Conservation (phyloP, 1,140 invertebrate species). For the Pentalonia nigronervosa region DNA sequence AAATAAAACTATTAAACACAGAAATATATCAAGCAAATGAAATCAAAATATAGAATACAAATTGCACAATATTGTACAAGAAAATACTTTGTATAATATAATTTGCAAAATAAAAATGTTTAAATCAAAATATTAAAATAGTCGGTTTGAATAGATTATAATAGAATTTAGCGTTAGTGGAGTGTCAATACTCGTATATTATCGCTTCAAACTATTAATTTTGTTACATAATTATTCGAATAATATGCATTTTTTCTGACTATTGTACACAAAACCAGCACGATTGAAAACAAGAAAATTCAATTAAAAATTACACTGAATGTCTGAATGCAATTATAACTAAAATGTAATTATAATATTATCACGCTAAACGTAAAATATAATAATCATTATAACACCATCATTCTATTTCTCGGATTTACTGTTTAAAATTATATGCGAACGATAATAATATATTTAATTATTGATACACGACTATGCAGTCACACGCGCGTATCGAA, state of each 20-base stretch:
- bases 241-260: neutral
- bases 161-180: too few species aligned
- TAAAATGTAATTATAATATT: neutral
- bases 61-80: too few species aligned
- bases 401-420: neutral
- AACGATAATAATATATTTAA: neutral
- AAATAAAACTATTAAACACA: too few species aligned
- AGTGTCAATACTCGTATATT: neutral
- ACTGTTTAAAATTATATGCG: neutral
- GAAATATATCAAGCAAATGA: neutral
- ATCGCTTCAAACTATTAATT: neutral
- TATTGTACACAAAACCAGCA: neutral
- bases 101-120: too few species aligned
- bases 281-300: neutral
- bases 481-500: neutral
- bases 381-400: neutral
- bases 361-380: neutral
- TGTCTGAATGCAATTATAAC: neutral
- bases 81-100: too few species aligned
- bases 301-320: neutral
- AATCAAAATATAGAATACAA: too few species aligned
- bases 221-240: neutral
- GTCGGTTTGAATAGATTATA: too few species aligned
- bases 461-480: neutral
- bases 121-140: too few species aligned